Evolutionary conservation across 2,888 invertebrate genomes (phyloP).

Genomic region (Julus scandinavius): DNA sequence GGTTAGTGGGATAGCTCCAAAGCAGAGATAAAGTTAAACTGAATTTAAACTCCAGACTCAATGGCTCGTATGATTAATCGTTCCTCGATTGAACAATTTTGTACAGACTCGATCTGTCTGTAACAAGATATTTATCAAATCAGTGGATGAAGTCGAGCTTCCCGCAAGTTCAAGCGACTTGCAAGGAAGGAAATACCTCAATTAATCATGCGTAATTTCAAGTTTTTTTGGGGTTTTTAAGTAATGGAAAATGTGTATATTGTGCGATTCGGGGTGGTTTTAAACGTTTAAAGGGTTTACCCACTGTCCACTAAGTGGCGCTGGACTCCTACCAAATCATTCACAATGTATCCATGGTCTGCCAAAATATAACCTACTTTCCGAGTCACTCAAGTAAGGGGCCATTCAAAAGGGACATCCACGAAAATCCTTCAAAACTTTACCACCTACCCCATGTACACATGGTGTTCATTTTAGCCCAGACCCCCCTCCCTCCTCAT

Average conservation of each 20-base stretch:
- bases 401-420: no score
- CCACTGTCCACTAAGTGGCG: neutral
- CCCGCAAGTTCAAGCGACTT: neutral
- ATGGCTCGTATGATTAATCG: conserved; percentile 26
- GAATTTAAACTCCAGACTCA: conserved; percentile 34
- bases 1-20: neutral
- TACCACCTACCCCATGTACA: no score
- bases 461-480: no score
- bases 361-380: no score
- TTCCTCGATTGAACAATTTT: conserved; percentile 41
- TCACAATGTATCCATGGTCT: no score
- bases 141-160: conserved; percentile 26
- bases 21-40: conserved; percentile 27
- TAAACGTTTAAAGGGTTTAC: neutral
- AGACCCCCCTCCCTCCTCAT: no score
- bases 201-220: conserved; percentile 35
- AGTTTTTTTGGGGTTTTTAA: neutral
- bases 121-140: conserved; percentile 46
- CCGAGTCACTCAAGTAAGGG: no score
- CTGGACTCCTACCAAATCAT: neutral
- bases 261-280: neutral
- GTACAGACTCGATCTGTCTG: conserved; percentile 35
- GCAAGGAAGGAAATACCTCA: conserved; percentile 18
- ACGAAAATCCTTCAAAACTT: no score
- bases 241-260: neutral